Percentiles rank a stretch among this genome's conserved stretches.
Conservation (phyloP, 2,113 vertebrate genomes). For the Ardeotis arabs region DNA sequence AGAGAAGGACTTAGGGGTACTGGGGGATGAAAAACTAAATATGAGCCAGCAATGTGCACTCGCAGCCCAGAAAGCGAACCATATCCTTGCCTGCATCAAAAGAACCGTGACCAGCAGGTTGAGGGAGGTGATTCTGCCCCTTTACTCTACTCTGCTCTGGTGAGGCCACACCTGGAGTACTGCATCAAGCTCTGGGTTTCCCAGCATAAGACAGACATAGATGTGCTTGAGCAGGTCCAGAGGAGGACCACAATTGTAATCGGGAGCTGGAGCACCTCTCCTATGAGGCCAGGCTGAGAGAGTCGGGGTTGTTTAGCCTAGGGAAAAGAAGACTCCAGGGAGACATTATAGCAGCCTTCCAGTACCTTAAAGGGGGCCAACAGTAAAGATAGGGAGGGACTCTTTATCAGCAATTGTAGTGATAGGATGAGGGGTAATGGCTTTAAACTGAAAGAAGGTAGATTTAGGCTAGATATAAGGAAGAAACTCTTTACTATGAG, state of each 20-base stretch:
- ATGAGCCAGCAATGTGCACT: background rate
- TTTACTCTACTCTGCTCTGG: background rate
- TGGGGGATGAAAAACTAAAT: background rate
- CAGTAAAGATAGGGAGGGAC: background rate
- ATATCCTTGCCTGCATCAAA: background rate
- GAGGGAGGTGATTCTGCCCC: background rate
- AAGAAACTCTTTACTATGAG: background rate
- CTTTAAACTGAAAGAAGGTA: too few species aligned
- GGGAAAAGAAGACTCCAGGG: background rate
- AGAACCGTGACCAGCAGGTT: rapidly evolving
- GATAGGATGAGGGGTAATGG: too few species aligned
- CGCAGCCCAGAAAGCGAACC: background rate
- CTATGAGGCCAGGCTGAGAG: background rate
- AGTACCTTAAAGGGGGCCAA: background rate
- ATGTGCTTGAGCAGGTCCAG: rapidly evolving
- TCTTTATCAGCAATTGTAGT: too few species aligned
- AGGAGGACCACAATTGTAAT: background rate
- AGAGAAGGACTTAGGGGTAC: background rate
- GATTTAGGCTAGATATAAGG: too few species aligned
- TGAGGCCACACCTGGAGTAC: background rate
- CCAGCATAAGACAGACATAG: background rate
- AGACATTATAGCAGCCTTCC: background rate
- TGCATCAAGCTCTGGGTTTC: background rate
- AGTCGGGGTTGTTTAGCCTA: background rate
- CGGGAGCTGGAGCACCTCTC: background rate